phyloP scores from a whole-genome alignment of 2,113 vertebrate species.

The Pelvicachromis taeniatus region DNA sequence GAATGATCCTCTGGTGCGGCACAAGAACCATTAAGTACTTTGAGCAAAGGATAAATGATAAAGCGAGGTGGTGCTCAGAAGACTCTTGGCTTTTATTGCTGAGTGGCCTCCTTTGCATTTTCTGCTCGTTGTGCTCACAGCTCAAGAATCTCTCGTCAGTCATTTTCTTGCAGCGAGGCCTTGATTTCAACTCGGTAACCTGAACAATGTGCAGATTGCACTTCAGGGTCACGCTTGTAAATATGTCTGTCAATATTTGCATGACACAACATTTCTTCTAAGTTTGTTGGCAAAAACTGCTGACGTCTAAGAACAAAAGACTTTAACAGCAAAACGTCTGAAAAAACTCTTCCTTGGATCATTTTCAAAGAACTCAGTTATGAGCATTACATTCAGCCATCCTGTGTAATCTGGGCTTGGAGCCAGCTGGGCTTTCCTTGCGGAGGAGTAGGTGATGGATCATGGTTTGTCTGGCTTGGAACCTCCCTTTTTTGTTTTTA shows the following conservation, averaged over 20 bases:
- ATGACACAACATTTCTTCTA: background rate
- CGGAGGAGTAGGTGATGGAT: slow-evolving; percentile 36
- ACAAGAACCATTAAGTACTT: slow-evolving; percentile 38
- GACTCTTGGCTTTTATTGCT: slow-evolving; percentile 4
- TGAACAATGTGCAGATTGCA: background rate
- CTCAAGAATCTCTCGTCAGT: background rate
- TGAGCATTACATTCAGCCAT: slow-evolving; percentile 7
- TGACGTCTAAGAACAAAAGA: background rate
- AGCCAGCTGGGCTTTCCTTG: slow-evolving; percentile 57
- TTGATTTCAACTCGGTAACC: slow-evolving; percentile 8
- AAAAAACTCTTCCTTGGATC: slow-evolving; percentile 32
- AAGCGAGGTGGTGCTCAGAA: background rate
- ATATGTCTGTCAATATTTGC: slow-evolving; percentile 21
- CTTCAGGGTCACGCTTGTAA: slow-evolving; percentile 19
- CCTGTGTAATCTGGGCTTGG: slow-evolving; percentile 32
- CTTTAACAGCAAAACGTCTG: background rate
- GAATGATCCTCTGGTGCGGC: slow-evolving; percentile 19
- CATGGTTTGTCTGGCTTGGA: slow-evolving; percentile 41
- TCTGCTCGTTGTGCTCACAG: background rate
- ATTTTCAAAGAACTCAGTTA: slow-evolving; percentile 36
- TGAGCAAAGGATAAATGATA: slow-evolving; percentile 21
- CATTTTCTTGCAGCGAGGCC: slow-evolving; percentile 11
- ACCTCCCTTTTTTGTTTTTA: slow-evolving; percentile 14
- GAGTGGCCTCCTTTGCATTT: slow-evolving; percentile 28
- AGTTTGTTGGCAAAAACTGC: background rate